phyloP scores from a whole-genome alignment of 2,113 vertebrate genomes.

The Spermophilus dauricus region DNA sequence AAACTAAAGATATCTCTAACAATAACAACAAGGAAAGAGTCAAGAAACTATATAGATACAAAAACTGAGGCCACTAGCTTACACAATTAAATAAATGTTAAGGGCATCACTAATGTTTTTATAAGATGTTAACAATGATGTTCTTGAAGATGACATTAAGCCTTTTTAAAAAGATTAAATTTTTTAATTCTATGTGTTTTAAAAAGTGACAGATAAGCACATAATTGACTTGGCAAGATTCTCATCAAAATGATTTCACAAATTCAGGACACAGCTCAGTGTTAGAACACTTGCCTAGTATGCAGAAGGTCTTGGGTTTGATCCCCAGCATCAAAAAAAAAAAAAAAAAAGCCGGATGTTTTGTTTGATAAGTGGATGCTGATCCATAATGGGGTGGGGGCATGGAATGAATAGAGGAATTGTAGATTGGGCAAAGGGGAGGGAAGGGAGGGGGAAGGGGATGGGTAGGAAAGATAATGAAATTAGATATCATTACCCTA shows the following conservation, averaged over 20 bases:
- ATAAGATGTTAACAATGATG: not conserved
- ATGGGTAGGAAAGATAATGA: no score
- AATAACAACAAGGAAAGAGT: not conserved
- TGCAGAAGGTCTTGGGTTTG: not conserved
- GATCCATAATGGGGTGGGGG: no score
- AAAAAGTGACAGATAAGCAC: constrained; percentile 21
- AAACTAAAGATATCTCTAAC: not conserved
- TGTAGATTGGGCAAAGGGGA: no score
- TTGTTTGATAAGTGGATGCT: no score
- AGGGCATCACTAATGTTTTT: not conserved
- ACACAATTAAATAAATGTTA: not conserved
- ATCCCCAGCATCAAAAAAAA: not conserved
- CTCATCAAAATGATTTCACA: constrained; percentile 44
- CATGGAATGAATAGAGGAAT: no score
- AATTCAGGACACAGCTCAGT: not conserved
- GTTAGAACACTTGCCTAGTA: not conserved
- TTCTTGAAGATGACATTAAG: not conserved
- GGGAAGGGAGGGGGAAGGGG: no score
- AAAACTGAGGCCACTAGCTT: not conserved
- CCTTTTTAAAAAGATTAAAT: constrained; percentile 17
- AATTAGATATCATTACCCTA: no score
- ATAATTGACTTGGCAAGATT: constrained; percentile 48
- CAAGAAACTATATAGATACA: not conserved
- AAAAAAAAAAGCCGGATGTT: no score
- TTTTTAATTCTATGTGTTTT: constrained; percentile 30